These are phyloP conservation scores for Thereva unica DNA, from an alignment of 2,888 invertebrate genomes.

Conservation along the genomic window DNA sequence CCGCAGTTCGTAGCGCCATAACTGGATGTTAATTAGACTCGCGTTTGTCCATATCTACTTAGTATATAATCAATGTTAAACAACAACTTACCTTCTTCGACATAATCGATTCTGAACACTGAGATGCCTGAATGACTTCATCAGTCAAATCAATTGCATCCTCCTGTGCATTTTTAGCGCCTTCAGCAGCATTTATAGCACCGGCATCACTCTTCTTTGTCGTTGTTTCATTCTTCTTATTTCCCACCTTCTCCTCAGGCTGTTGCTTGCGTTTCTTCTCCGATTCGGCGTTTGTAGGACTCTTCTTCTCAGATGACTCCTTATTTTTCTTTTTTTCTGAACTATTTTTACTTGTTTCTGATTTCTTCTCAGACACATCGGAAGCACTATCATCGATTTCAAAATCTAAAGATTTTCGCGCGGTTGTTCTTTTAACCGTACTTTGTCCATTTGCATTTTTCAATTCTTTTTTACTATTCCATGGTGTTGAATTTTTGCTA, in stretches of 20 bases:
- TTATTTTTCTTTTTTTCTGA: neutral
- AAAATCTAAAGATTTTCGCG: conserved; percentile 21
- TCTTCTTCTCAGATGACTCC: neutral
- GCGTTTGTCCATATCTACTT: too few species aligned
- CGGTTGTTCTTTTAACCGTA: conserved; percentile 13
- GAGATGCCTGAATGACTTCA: conserved; percentile 38
- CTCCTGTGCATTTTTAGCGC: too few species aligned
- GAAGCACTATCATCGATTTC: conserved; percentile 1
- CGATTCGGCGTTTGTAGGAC: neutral
- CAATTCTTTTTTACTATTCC: neutral
- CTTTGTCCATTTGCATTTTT: neutral
- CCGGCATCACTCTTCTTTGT: too few species aligned
- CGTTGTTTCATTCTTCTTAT: too few species aligned
- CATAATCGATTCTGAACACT: conserved; percentile 37
- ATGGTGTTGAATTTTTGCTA: neutral
- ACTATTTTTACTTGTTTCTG: neutral
- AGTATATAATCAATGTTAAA: conserved; percentile 11
- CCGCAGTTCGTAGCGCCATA: conserved; percentile 7
- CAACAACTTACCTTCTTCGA: conserved; percentile 35
- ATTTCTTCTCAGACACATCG: neutral
- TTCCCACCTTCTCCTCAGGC: too few species aligned
- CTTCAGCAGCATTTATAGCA: too few species aligned
- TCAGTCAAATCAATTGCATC: conserved; percentile 25
- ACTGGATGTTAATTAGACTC: neutral
- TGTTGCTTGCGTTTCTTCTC: too few species aligned